Evolutionary conservation across 2,888 invertebrate species (phyloP).

Genomic region (Alviniconcha strummeri): DNA sequence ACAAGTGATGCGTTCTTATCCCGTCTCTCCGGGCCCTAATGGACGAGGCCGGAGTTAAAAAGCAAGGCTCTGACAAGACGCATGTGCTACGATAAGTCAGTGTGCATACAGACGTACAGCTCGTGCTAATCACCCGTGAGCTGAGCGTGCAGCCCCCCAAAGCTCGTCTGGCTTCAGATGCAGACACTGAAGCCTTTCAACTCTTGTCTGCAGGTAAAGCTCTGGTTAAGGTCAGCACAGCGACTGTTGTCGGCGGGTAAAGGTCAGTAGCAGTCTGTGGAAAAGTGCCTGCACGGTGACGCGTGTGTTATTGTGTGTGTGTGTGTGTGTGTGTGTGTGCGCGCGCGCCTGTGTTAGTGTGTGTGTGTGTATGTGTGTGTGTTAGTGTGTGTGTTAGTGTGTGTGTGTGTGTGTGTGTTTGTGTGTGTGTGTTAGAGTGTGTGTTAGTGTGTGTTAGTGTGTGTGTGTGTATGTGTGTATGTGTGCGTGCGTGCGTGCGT

Average conservation of each 20-base stretch:
- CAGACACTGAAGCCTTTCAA: too few species aligned
- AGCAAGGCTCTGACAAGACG: slow-evolving; percentile 21
- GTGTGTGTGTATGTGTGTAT: background rate
- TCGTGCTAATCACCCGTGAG: slow-evolving; percentile 22
- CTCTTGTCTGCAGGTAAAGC: too few species aligned
- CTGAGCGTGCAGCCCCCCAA: background rate
- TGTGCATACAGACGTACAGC: slow-evolving; percentile 12
- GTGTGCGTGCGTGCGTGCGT: background rate
- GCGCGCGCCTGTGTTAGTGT: background rate
- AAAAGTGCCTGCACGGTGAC: too few species aligned
- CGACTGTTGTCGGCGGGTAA: too few species aligned
- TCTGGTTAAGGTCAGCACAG: too few species aligned
- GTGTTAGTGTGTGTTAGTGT: background rate
- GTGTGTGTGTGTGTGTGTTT: background rate
- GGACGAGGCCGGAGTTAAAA: slow-evolving; percentile 22
- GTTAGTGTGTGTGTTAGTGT: background rate
- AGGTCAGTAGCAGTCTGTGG: too few species aligned
- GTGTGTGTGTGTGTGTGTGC: slow-evolving; percentile 22
- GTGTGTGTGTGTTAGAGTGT: background rate
- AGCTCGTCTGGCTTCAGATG: too few species aligned
- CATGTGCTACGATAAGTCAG: slow-evolving; percentile 26
- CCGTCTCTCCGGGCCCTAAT: slow-evolving; percentile 22
- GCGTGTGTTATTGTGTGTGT: background rate
- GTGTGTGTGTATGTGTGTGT: background rate
- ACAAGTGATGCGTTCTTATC: slow-evolving; percentile 27